phyloP scores from a whole-genome alignment of 2,113 vertebrate species.

The Cynoglossus semilaevis region DNA sequence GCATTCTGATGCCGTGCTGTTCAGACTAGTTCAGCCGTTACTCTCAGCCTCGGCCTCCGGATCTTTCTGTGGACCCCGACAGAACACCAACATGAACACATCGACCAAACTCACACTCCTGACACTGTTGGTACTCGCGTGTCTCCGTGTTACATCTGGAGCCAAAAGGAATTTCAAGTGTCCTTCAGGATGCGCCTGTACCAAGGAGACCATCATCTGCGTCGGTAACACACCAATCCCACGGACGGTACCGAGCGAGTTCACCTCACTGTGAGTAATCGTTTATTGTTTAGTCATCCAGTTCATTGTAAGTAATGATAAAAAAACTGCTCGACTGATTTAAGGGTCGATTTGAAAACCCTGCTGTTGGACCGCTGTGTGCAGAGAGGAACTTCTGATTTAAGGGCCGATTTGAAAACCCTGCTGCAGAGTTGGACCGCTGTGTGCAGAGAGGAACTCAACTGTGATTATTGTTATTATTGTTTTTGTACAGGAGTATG shows the following conservation, averaged over 20 bases:
- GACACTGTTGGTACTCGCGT: slow-evolving; percentile 48
- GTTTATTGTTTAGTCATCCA: not conserved
- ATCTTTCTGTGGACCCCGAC: not conserved
- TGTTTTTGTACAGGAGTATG: slow-evolving; percentile 81
- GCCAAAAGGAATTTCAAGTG: slow-evolving; percentile 81
- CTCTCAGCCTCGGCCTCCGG: slow-evolving; percentile 24
- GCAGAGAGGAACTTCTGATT: no score
- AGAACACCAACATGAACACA: slow-evolving; percentile 55
- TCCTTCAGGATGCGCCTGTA: slow-evolving; percentile 89
- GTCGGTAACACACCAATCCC: slow-evolving; percentile 85
- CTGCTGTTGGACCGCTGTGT: no score
- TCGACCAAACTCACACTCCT: slow-evolving; percentile 27
- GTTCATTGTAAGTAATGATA: not conserved
- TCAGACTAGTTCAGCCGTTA: slow-evolving; percentile 8
- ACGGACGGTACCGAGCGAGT: slow-evolving; percentile 82
- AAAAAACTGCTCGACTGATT: not conserved
- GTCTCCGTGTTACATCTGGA: slow-evolving; percentile 39
- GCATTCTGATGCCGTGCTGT: no score
- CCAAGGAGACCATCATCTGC: slow-evolving; percentile 91
- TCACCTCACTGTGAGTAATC: slow-evolving; percentile 88
- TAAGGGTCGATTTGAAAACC: slow-evolving; percentile 7
- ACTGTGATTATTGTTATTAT: no score
- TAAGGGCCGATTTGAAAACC: not conserved
- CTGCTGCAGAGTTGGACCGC: slow-evolving; percentile 22
- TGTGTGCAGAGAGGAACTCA: slow-evolving; percentile 13